Percentiles rank a stretch among this genome's conserved stretches.
phyloP scores from a whole-genome alignment of 2,113 vertebrate species.

The Lontra canadensis region DNA sequence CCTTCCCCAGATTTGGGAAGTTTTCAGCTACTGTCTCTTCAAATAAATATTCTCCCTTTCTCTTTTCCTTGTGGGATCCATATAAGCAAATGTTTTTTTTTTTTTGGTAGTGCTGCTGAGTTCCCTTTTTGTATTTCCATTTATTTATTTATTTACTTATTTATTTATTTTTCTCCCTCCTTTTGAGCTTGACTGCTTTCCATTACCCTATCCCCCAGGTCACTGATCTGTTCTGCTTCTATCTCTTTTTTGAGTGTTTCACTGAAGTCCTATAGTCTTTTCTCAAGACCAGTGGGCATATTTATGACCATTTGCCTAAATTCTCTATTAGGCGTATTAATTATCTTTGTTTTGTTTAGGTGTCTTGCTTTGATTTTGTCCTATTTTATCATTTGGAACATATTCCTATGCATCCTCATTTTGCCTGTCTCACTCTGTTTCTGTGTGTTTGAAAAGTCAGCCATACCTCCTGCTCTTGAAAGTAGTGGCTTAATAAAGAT shows the following conservation, averaged over 20 bases:
- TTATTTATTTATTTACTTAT: neutral
- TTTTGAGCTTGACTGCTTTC: neutral
- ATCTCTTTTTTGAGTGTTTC: neutral
- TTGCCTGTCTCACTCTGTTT: neutral
- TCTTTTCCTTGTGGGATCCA: neutral
- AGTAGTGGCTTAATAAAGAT: neutral
- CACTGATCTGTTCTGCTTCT: neutral
- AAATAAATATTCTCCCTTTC: neutral
- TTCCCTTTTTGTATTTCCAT: neutral
- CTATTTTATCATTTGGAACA: neutral
- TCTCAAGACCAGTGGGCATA: no score
- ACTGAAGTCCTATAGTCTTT: neutral
- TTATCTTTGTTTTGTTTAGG: neutral
- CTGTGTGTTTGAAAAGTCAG: neutral
- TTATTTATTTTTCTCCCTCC: neutral
- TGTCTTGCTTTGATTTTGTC: neutral
- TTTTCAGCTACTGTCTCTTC: neutral
- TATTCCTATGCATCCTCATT: neutral
- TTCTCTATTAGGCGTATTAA: neutral
- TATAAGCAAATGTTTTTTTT: neutral
- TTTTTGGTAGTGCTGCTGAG: neutral
- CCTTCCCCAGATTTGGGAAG: neutral
- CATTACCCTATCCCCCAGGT: neutral
- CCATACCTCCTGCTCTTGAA: neutral
- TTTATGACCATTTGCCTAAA: neutral